Evolutionary conservation across 1,140 invertebrate species (phyloP), one percentile per base, ranked within the genome.

Genomic region (Carposina sasakii): DNA sequence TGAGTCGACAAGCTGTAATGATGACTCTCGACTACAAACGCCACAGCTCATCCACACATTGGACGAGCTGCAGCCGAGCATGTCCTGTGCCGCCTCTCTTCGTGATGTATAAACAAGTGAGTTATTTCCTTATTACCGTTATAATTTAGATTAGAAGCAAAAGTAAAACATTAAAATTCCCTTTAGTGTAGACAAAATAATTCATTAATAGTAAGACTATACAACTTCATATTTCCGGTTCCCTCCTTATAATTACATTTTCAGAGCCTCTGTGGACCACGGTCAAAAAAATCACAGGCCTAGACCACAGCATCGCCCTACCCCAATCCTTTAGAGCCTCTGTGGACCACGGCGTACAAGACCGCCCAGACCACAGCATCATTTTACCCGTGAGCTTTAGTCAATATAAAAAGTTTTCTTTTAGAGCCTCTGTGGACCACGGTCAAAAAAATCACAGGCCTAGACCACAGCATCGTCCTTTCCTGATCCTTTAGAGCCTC

Each of bases 391-490:
- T 21, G 20, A 31, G 16, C 42, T 3, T 31, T 16, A 45, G 20
- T 34, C 16, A 33, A 20, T 34, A 1, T 19, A 21, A 19, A 30
- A 13, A 13, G 15, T 34, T 16, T n/a, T 30, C 1, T 34, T 45
- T 45, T 45, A 45, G 42, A 45, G 28, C 42, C 42, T 13, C 42
- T 45, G 42, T 5, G 42, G 26, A 45, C 42, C 42, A 45, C 42
- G 42, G 42, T 31, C 15, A 31, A 9, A 31, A 45, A 31, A n/a
- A n/a, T n/a, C n/a, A 20, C 15, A 45, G 16, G 24, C 26, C 42
- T 16, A 19, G 28, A 19, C 21, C 42, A 5, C 42, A 45, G 42
- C 42, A 45, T 34, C 42, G 19, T 24, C n/a, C n/a, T n/a, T n/a
- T n/a, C n/a, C n/a, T n/a, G n/a, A n/a, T n/a, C n/a, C n/a, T n/a